Base-by-base conservation (phyloP, 2,797 vertebrate species). In the Rhabdomys pumilio region DNA sequence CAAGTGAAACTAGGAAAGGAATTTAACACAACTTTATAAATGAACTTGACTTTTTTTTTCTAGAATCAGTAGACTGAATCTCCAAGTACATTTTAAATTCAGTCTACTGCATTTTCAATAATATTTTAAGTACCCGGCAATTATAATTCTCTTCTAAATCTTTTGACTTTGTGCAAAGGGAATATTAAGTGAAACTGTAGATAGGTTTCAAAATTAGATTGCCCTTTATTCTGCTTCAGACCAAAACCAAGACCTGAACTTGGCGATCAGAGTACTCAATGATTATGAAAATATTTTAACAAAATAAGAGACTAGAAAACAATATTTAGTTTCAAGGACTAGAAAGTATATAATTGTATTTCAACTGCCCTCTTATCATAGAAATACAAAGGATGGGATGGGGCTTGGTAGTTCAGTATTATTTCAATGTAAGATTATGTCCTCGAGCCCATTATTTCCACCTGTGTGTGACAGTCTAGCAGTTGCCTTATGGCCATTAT, bases 71-170 rank as follows among this genome's bases (percentile, higher is more conserved):
- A 95, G 67, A 84, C 31, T 24, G 88, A 92, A 65, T 79, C 90
- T 96, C 61, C 89, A 94, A 80, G 87, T 53, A 15, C 72, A 77
- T 94, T 97, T 96, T 89, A 89, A 96, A 89, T 88, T 97, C 94
- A 92, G 53, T 34, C 63, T 63, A 93, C 47, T 96, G 38, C 91
- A 57, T 90, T 96, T 86, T 93, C 81, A 93, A 95, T 94, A 96
- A 77, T 94, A 91, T 95, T 96, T 95, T 95, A 97, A 96, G 88
- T 93, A 81, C 13, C 2, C 57, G 13, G 61, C 57, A 95, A 96
- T 96, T 95, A 95, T 50, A 84, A 41, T 77, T 91, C 47, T 77
- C 31, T 92, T 57, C 22, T 87, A 92, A 96, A 84, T 96, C 81
- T 92, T 93, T 92, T 87, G 88, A 93, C 61, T 93, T 90, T 61